Percentiles rank a stretch among this genome's conserved stretches.
Evolutionary conservation across 2,113 vertebrate genomes (phyloP).

Genomic region (Furnarius figulus): DNA sequence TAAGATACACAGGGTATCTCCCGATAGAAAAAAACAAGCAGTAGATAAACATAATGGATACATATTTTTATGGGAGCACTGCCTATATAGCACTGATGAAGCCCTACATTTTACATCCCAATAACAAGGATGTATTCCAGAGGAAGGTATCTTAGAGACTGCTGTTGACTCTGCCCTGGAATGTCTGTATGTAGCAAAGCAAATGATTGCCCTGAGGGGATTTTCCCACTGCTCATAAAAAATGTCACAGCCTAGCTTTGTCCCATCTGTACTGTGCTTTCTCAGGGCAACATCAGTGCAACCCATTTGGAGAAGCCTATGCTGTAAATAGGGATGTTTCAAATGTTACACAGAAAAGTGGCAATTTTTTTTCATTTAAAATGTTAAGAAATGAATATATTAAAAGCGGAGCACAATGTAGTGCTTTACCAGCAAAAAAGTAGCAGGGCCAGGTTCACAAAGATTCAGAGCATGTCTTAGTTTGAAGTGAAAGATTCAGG

Average conservation of each 20-base stretch:
- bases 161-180: conserved; percentile 48
- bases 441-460: neutral
- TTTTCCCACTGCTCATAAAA: conserved; percentile 73
- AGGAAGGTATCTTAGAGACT: conserved; percentile 23
- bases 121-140: neutral
- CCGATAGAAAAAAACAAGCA: neutral
- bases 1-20: neutral
- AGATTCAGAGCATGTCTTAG: neutral
- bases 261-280: conserved; percentile 59
- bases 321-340: conserved; percentile 32
- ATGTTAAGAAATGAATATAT: neutral
- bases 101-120: neutral
- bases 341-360: neutral
- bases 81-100: neutral
- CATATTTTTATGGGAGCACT: neutral
- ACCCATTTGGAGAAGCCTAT: conserved; percentile 14
- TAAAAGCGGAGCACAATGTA: neutral
- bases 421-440: neutral
- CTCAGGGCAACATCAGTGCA: conserved; percentile 38
- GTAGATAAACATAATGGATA: neutral
- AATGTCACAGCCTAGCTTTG: conserved; percentile 53
- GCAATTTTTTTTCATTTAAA: neutral
- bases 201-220: conserved; percentile 66
- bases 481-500: neutral
- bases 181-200: conserved; percentile 66